A percentile compares a stretch with the other conserved stretches of the same genome.
Evolutionary conservation across 2,888 invertebrate genomes (phyloP).

Genomic region (Sturmia bella): DNA sequence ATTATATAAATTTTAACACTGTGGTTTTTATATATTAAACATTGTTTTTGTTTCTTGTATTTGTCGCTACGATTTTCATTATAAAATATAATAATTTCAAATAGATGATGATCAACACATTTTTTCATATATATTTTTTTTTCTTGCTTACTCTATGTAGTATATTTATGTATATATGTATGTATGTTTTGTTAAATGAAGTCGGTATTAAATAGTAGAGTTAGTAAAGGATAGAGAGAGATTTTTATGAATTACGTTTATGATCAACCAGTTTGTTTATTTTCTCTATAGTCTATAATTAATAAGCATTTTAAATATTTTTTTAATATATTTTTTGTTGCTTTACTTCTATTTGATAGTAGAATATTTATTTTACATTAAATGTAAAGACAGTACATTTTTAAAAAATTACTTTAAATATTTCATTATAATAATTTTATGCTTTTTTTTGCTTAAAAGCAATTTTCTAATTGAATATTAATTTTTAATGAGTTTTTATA

Average conservation of each 20-base stretch:
- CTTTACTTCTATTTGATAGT: constrained; percentile 62
- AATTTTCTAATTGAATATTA: constrained; percentile 29
- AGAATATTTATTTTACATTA: constrained; percentile 63
- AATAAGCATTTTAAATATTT: constrained; percentile 12
- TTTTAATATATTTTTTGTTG: constrained; percentile 6
- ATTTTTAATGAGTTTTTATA: constrained; percentile 25
- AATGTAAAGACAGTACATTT: constrained; percentile 61
- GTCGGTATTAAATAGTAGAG: constrained; percentile 49
- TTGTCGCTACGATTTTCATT: constrained; percentile 48
- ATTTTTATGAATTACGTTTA: constrained; percentile 59
- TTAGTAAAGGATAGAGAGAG: constrained; percentile 49
- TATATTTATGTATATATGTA: too few relatives aligned
- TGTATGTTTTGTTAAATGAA: constrained; percentile 23
- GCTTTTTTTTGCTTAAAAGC: constrained; percentile 22
- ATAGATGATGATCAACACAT: constrained; percentile 67
- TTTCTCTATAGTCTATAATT: constrained; percentile 17
- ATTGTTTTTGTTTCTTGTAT: constrained; percentile 28
- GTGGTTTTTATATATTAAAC: constrained; percentile 32
- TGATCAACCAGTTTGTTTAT: constrained; percentile 58
- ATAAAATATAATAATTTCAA: constrained; percentile 68
- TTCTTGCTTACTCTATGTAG: too few relatives aligned
- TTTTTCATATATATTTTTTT: constrained; percentile 42
- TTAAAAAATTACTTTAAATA: constrained; percentile 59
- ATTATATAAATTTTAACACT: constrained; percentile 52
- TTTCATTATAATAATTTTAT: constrained; percentile 45